A percentile compares a stretch with the other conserved stretches of the same genome.
Conservation (phyloP, 2,888 invertebrate genomes). For the Archaeoteleia sp. region DNA sequence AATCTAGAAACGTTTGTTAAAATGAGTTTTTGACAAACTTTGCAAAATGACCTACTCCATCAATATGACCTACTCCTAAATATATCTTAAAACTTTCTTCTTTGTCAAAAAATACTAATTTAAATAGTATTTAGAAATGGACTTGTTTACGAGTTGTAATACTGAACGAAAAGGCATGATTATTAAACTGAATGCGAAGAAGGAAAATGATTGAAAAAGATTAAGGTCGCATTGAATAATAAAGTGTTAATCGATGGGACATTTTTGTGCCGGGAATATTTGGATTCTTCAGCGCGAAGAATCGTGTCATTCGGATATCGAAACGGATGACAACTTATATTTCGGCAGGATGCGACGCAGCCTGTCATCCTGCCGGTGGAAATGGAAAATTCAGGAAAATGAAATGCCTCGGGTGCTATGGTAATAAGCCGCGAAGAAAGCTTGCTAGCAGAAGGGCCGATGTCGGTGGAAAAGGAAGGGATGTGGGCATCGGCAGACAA, state of each 20-base stretch:
- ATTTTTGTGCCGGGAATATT: neutral
- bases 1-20: no score
- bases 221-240: neutral
- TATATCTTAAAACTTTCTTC: no score
- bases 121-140: no score
- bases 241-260: conserved; percentile 1
- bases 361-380: conserved; percentile 43
- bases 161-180: no score
- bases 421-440: conserved; percentile 57
- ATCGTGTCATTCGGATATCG: conserved; percentile 29
- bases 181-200: no score
- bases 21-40: no score
- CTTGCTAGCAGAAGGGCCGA: conserved; percentile 37
- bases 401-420: conserved; percentile 59
- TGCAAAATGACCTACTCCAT: no score
- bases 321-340: conserved; percentile 34
- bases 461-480: conserved; percentile 52
- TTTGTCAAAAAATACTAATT: no score
- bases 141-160: no score
- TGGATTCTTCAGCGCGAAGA: conserved; percentile 3
- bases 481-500: conserved; percentile 28
- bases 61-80: no score
- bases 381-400: conserved; percentile 63
- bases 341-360: conserved; percentile 29
- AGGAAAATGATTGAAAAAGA: neutral